Conservation (phyloP, 2,888 invertebrate species). For the Pelosia muscerda region DNA sequence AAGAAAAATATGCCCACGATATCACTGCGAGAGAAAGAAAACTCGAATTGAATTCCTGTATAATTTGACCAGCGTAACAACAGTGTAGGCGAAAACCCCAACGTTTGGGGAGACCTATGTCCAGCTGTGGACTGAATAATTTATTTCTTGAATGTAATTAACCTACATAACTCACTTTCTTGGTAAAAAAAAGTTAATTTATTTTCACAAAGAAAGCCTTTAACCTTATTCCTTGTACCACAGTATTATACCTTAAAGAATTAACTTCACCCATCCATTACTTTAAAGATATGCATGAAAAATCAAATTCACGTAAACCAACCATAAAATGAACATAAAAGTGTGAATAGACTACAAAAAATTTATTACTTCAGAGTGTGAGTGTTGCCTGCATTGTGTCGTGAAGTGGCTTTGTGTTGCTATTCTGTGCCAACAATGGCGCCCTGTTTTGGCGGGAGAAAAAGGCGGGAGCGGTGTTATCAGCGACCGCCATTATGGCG, state of each 20-base stretch:
- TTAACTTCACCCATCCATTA: conserved; percentile 29
- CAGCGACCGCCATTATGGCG: conserved; percentile 83
- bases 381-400: conserved; percentile 61
- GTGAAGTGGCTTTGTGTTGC: conserved; percentile 74
- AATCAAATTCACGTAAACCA: conserved; percentile 53
- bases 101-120: too few species aligned
- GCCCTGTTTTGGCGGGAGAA: conserved; percentile 83
- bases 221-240: not conserved
- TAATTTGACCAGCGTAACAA: too few species aligned
- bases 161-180: too few species aligned
- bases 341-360: conserved; percentile 67
- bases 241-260: conserved; percentile 19
- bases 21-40: too few species aligned
- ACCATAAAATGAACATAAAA: conserved; percentile 63
- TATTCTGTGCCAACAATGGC: conserved; percentile 79
- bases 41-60: too few species aligned
- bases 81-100: too few species aligned
- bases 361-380: conserved; percentile 68
- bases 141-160: too few species aligned
- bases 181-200: not conserved
- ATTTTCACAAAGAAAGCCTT: not conserved
- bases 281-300: conserved; percentile 41
- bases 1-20: too few species aligned
- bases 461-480: conserved; percentile 85
- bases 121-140: too few species aligned